phyloP scores from a whole-genome alignment of 2,113 vertebrate genomes.

The Herpailurus yagouaroundi region DNA sequence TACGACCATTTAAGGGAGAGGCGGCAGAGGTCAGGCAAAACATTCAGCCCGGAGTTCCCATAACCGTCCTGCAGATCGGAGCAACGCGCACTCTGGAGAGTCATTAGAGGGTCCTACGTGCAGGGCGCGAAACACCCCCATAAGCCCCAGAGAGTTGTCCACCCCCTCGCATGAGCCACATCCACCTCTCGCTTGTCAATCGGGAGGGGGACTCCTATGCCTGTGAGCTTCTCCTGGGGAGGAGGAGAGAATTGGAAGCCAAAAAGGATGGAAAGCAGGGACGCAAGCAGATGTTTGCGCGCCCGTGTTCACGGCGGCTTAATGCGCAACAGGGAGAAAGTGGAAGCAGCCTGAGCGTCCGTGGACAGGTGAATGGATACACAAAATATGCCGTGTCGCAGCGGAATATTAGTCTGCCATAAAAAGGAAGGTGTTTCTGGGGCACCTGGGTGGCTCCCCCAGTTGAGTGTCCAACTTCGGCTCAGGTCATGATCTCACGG shows the following conservation, averaged over 20 bases:
- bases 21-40: constrained; percentile 12
- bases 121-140: neutral
- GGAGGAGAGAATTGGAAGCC: neutral
- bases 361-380: neutral
- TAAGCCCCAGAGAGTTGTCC: neutral
- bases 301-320: neutral
- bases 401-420: neutral
- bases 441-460: no score
- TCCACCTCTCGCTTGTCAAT: neutral
- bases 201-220: neutral
- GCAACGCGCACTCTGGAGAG: neutral
- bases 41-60: neutral
- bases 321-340: neutral
- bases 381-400: neutral
- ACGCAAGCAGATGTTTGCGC: neutral
- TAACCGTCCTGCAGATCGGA: neutral
- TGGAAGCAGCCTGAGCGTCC: accelerated
- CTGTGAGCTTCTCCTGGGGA: neutral
- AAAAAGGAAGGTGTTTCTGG: neutral
- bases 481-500: no score
- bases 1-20: constrained; percentile 11
- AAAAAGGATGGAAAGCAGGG: neutral
- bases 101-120: neutral
- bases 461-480: no score
- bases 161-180: neutral